These are phyloP conservation scores for Zoanthus sansibaricus DNA, from an alignment of 92 coral and sea anemone species.

Conservation along the genomic window DNA sequence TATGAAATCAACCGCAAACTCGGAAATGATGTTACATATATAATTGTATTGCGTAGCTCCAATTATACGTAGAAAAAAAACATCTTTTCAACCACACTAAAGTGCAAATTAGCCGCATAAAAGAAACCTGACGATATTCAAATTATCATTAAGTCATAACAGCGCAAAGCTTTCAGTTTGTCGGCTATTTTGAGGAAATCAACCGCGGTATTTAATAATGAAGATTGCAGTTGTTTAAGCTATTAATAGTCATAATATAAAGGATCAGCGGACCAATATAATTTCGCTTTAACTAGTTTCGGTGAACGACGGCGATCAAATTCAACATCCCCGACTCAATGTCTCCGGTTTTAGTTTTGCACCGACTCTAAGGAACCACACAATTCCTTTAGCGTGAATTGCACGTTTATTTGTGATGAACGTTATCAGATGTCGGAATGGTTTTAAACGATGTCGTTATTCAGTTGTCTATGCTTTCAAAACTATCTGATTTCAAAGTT, in stretches of 20 bases:
- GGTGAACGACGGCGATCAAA: not conserved
- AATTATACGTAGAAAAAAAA: not conserved
- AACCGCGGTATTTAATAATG: not conserved
- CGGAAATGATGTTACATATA: not conserved
- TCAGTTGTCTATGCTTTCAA: not conserved
- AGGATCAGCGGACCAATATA: constrained; percentile 1
- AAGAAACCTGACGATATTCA: not conserved
- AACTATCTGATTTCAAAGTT: not conserved
- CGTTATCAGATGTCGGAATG: not conserved
- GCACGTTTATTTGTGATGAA: not conserved
- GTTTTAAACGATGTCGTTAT: not conserved
- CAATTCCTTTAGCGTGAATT: not conserved
- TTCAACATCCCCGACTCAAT: constrained; percentile 10
- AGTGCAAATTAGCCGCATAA: not conserved
- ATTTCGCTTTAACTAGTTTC: not conserved
- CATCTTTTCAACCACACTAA: not conserved
- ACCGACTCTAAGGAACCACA: constrained; percentile 10
- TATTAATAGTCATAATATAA: not conserved
- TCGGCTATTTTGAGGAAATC: not conserved
- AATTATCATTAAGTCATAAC: not conserved
- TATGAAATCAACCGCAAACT: not conserved
- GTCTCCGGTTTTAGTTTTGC: not conserved
- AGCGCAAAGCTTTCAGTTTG: not conserved
- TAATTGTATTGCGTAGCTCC: not conserved
- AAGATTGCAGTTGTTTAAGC: constrained; percentile 21